Percentiles rank a stretch among this genome's conserved stretches.
Conservation (phyloP, 2,113 vertebrate species). For the Oncorhynchus kisutch region DNA sequence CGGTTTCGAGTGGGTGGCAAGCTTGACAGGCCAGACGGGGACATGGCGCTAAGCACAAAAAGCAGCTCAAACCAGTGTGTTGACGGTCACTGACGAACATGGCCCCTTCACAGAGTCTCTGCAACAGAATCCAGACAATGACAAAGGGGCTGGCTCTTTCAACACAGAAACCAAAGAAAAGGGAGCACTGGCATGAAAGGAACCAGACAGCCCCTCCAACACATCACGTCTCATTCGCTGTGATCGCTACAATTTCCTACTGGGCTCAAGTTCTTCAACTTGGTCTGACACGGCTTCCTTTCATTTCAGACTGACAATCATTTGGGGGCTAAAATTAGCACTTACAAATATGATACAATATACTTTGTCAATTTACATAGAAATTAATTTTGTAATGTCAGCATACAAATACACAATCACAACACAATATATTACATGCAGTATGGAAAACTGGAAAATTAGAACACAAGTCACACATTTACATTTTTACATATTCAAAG, state of each 20-base stretch:
- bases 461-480: no score
- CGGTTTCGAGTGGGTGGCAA: slow-evolving; percentile 46
- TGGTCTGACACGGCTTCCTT: slow-evolving; percentile 8
- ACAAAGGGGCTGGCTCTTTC: slow-evolving; percentile 40
- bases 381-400: no score
- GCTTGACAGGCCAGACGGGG: slow-evolving; percentile 41
- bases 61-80: slow-evolving; percentile 46
- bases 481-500: no score
- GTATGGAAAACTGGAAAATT: no score
- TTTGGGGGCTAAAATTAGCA: slow-evolving; percentile 13
- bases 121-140: slow-evolving; percentile 21
- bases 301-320: slow-evolving; percentile 18
- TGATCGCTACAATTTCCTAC: slow-evolving; percentile 39
- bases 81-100: slow-evolving; percentile 45
- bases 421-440: no score
- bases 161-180: slow-evolving; percentile 17
- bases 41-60: slow-evolving; percentile 47
- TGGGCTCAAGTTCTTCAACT: slow-evolving; percentile 8
- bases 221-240: slow-evolving; percentile 6
- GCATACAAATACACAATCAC: no score
- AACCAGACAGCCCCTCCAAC: slow-evolving; percentile 33
- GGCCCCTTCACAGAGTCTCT: slow-evolving; percentile 15
- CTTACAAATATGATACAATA: not conserved
- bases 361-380: no score
- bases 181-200: slow-evolving; percentile 19